phyloP scores from a whole-genome alignment of 2,888 invertebrate species.

The Ophion ventricosus region DNA sequence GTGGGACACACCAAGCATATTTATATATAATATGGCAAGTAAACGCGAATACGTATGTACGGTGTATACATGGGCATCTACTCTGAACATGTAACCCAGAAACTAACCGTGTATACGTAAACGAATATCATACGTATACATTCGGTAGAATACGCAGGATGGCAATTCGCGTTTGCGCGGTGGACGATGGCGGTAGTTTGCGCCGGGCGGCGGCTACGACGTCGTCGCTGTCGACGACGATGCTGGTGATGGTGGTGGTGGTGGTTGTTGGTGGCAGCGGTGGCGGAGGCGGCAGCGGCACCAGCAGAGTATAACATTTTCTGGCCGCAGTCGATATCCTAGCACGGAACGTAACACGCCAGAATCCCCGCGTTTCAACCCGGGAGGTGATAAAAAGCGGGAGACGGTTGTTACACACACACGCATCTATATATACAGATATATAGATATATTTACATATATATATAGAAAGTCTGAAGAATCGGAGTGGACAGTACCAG shows the following conservation, averaged over 20 bases:
- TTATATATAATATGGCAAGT: background rate
- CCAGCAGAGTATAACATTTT: constrained; percentile 64
- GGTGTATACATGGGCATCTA: background rate
- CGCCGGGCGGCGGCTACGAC: constrained; percentile 77
- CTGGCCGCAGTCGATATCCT: constrained; percentile 74
- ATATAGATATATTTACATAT: background rate
- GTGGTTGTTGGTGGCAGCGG: constrained; percentile 50
- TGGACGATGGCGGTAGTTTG: constrained; percentile 72
- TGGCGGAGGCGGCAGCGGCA: constrained; percentile 48
- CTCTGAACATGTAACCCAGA: constrained; percentile 24
- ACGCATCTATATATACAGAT: background rate
- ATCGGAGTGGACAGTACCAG: background rate
- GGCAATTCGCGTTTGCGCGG: constrained; percentile 72
- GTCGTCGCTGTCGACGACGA: constrained; percentile 72
- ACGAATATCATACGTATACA: constrained; percentile 54
- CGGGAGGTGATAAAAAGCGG: constrained; percentile 53
- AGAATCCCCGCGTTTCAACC: constrained; percentile 66
- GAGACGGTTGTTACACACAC: constrained; percentile 1
- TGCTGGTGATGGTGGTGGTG: constrained; percentile 52
- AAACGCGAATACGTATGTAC: constrained; percentile 1
- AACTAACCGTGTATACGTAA: constrained; percentile 40
- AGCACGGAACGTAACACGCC: constrained; percentile 67
- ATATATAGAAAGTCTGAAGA: constrained; percentile 2
- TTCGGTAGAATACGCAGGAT: constrained; percentile 55
- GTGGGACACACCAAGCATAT: constrained; percentile 22